Evolutionary conservation across 2,797 vertebrate genomes (phyloP).

Genomic region (Hipposideros larvatus): DNA sequence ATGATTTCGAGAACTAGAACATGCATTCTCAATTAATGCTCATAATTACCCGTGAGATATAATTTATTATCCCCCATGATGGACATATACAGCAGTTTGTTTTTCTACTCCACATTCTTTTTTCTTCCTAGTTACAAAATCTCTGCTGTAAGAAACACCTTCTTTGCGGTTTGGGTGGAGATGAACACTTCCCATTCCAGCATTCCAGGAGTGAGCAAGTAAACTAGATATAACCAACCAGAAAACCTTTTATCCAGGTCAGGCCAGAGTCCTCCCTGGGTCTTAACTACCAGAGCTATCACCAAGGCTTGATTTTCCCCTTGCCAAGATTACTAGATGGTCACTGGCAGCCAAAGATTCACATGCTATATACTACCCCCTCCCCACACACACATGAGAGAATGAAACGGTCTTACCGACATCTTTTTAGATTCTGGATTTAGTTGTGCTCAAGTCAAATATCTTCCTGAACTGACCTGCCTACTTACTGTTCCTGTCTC

Average conservation of each 20-base stretch:
- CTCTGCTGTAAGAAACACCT: background rate
- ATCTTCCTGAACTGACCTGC: background rate
- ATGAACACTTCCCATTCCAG: background rate
- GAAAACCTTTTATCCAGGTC: background rate
- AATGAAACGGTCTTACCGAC: background rate
- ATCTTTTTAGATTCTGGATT: background rate
- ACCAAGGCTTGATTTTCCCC: background rate
- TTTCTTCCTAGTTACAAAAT: background rate
- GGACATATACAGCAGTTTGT: background rate
- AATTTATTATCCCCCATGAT: background rate
- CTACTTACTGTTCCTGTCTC: background rate
- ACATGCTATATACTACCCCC: accelerated
- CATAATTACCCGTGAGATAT: background rate
- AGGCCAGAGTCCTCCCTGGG: background rate
- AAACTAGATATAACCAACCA: background rate
- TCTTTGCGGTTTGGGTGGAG: background rate
- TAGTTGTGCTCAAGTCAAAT: background rate
- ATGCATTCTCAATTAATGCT: background rate
- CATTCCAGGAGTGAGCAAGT: background rate
- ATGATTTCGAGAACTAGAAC: background rate
- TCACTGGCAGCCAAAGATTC: background rate
- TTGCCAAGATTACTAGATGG: background rate
- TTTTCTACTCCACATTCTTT: background rate
- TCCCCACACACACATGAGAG: background rate
- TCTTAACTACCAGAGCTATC: background rate